Base-by-base conservation (phyloP, 2,113 vertebrate species). In the Solea senegalensis region DNA sequence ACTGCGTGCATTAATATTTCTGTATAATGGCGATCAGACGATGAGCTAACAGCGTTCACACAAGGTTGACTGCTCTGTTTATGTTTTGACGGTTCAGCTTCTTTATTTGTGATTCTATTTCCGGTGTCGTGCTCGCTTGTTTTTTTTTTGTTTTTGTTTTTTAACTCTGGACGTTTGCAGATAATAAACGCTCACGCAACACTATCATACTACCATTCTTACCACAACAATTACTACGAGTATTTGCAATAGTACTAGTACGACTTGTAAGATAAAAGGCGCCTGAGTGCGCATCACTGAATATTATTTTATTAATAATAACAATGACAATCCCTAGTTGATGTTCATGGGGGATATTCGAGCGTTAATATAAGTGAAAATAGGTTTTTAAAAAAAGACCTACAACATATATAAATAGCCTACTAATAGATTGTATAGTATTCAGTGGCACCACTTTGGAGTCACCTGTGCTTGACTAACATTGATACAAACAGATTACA, bases 11-110 rank as follows among this genome's bases (percentile, higher is more conserved):
- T 72, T 15, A 64, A 84, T 74, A 60, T 60, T 58, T 39, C 3
- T 7, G 64, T 8, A 27, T 55, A 26, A 60, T 53, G 26, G 53
- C 15, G 57, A 64, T 16, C 50, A 54, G 53, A 43, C 65, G n/a
- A 39, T 27, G 8, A 51, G 70, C 80, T 71, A 67, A 56, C 76
- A 76, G 72, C 82, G 79, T 69, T 41, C 70, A 72, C 76, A 59
- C 77, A 59, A 77, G 78, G 72, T 74, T 84, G 82, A 41, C 76
- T 64, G 73, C 78, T 90, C 78, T 93, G 92, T 93, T 94, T 92
- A 92, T 93, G 91, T 94, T 94, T 92, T 94, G 89, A 92, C 86
- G 66, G 65, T 76, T 83, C 87, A 76, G 79, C 72, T 82, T 81
- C 75, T 81, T 74, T 81, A 55, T 74, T 63, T 16, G 7, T 3